Conservation (phyloP, 23 tunicate genomes). For the Phallusia fumigata region DNA sequence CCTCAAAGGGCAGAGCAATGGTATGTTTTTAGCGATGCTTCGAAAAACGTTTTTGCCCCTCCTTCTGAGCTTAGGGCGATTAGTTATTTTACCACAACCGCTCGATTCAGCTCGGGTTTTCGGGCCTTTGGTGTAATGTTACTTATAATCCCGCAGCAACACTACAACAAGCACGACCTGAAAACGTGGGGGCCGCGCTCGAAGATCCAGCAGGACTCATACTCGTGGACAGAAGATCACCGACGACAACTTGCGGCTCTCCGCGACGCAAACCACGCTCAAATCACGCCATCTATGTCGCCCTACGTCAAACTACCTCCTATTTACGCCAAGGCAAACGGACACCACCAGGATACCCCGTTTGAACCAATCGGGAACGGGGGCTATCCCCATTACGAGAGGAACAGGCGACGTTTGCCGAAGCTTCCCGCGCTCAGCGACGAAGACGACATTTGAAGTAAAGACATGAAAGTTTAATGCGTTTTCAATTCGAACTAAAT, state of each 20-base stretch:
- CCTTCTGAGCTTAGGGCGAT: no score
- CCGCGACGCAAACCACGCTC: slow-evolving; percentile 60
- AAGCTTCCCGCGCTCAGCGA: not conserved
- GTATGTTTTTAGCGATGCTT: not conserved
- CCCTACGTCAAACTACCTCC: slow-evolving; percentile 78
- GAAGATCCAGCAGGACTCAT: slow-evolving; percentile 67
- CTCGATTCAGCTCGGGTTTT: no score
- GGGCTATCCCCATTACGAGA: not conserved
- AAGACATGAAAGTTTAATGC: not conserved
- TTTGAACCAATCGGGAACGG: not conserved
- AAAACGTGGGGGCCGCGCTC: slow-evolving; percentile 85
- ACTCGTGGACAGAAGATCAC: slow-evolving; percentile 83
- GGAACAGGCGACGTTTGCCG: not conserved
- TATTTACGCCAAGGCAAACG: slow-evolving; percentile 53
- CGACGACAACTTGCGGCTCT: slow-evolving; percentile 48
- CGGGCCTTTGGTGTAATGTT: not conserved
- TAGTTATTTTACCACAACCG: no score
- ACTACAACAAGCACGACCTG: slow-evolving; percentile 69
- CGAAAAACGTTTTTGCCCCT: no score
- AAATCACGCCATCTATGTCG: slow-evolving; percentile 34
- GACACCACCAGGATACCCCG: not conserved
- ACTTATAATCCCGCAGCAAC: slow-evolving; percentile 42
- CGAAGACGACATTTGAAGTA: slow-evolving; percentile 10
- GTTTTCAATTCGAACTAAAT: not conserved
- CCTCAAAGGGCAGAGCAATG: no score